These are phyloP conservation scores for Dysmachus trigonus DNA, from an alignment of 2,888 invertebrate genomes.

Conservation along the genomic window DNA sequence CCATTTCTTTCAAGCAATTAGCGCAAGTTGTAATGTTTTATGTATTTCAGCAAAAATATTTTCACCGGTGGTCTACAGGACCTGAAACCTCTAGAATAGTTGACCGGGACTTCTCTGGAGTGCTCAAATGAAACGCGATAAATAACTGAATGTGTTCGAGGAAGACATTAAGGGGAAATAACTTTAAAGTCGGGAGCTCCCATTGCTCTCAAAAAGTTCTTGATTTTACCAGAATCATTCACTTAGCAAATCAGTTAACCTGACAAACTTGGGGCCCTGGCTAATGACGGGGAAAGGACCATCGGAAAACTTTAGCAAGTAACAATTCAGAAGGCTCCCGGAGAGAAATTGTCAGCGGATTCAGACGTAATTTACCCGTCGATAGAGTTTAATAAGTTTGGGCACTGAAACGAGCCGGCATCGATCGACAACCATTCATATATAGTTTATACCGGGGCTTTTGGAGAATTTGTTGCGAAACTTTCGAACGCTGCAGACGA, in stretches of 20 bases:
- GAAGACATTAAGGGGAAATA: neutral
- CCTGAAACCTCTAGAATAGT: neutral
- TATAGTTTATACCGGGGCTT: neutral
- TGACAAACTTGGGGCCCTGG: slow-evolving; percentile 31
- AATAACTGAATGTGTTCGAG: neutral
- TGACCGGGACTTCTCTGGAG: neutral
- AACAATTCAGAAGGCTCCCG: neutral
- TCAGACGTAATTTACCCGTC: slow-evolving; percentile 24
- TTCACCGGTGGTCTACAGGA: neutral
- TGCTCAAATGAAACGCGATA: neutral
- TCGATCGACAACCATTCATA: neutral
- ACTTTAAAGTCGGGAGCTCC: neutral
- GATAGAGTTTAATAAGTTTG: slow-evolving; percentile 34
- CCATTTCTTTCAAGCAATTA: neutral
- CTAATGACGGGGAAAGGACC: slow-evolving; percentile 37
- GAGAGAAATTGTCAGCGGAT: slow-evolving; percentile 21
- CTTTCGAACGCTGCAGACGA: neutral
- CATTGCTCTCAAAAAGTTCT: neutral
- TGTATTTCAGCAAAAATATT: neutral
- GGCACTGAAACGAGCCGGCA: slow-evolving; percentile 5
- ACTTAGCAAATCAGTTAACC: slow-evolving; percentile 38
- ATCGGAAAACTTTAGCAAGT: slow-evolving; percentile 21
- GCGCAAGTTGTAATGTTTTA: neutral
- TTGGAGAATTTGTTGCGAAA: neutral
- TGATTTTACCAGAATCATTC: slow-evolving; percentile 33